Conservation (phyloP, 2,113 vertebrate species). For the Paedocypris sp. region DNA sequence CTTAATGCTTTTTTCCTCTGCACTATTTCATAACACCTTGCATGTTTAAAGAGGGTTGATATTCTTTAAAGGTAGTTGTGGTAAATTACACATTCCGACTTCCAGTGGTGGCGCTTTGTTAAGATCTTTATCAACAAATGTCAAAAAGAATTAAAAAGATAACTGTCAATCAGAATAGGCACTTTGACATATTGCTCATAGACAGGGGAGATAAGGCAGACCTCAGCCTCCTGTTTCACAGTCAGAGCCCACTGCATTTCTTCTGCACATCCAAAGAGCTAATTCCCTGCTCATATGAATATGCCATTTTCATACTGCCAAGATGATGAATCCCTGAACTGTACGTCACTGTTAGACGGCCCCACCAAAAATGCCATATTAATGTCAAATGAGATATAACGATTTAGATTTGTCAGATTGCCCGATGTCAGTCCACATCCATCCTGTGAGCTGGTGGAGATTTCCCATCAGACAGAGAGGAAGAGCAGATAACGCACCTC, state of each 20-base stretch:
- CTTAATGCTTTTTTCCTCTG: too few relatives aligned
- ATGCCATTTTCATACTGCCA: constrained; percentile 46
- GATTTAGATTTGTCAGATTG: constrained; percentile 63
- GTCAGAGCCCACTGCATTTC: constrained; percentile 47
- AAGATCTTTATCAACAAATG: constrained; percentile 62
- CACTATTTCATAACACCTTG: too few relatives aligned
- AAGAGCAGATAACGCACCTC: constrained; percentile 12
- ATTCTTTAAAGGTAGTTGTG: constrained; percentile 49
- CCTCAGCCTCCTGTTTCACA: constrained; percentile 38
- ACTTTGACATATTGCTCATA: constrained; percentile 37
- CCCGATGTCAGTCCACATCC: constrained; percentile 49
- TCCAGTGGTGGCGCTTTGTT: constrained; percentile 43
- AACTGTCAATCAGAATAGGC: constrained; percentile 52
- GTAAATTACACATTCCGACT: constrained; percentile 52
- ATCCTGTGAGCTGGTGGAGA: constrained; percentile 47
- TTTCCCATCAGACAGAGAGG: constrained; percentile 52
- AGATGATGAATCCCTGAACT: constrained; percentile 54
- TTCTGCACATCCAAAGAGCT: constrained; percentile 50
- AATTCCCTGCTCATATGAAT: constrained; percentile 65
- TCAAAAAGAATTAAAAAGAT: constrained; percentile 62
- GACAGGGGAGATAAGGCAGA: constrained; percentile 51
- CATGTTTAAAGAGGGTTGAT: constrained; percentile 48
- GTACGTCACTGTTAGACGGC: constrained; percentile 50
- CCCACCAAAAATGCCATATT: constrained; percentile 68
- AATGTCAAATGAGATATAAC: constrained; percentile 68